Evolutionary conservation across 2,797 vertebrate genomes (phyloP).

Genomic region (Heteromormyrus szaboi): DNA sequence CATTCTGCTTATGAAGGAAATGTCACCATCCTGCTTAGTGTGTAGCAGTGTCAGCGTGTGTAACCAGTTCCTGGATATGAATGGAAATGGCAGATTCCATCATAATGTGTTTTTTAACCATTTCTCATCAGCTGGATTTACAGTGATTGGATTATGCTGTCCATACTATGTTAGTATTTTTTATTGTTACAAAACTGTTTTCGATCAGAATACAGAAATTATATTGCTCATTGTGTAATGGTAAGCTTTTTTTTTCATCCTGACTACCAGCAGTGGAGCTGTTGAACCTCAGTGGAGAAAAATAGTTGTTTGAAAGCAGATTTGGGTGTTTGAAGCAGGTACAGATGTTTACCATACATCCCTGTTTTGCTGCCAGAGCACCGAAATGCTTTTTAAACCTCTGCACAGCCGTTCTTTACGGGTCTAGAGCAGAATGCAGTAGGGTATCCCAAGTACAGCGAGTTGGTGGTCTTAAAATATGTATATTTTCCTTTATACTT

Average conservation of each 20-base stretch:
- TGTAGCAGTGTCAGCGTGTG: background rate
- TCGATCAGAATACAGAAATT: conserved; percentile 19
- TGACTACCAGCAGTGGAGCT: conserved; percentile 7
- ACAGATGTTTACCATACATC: background rate
- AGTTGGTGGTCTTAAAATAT: background rate
- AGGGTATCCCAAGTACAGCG: background rate
- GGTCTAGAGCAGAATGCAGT: background rate
- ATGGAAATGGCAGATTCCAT: background rate
- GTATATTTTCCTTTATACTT: background rate
- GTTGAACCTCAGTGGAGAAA: conserved; percentile 5
- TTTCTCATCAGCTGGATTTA: conserved; percentile 31
- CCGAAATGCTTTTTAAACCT: background rate
- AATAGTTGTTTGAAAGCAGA: background rate
- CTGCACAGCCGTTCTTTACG: background rate
- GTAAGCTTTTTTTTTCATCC: background rate
- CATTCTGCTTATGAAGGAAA: background rate
- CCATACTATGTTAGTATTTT: conserved; percentile 43
- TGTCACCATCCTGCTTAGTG: conserved; percentile 12
- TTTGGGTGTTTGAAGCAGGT: background rate
- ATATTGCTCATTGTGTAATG: conserved; percentile 22
- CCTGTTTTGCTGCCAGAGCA: background rate
- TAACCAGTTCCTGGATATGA: conserved; percentile 12
- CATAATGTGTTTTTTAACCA: conserved; percentile 20
- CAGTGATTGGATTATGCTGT: conserved; percentile 31
- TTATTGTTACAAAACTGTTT: conserved; percentile 21